These are phyloP conservation scores for Pachliopta kotzebuea DNA, from an alignment of 2,888 invertebrate species.

Conservation along the genomic window DNA sequence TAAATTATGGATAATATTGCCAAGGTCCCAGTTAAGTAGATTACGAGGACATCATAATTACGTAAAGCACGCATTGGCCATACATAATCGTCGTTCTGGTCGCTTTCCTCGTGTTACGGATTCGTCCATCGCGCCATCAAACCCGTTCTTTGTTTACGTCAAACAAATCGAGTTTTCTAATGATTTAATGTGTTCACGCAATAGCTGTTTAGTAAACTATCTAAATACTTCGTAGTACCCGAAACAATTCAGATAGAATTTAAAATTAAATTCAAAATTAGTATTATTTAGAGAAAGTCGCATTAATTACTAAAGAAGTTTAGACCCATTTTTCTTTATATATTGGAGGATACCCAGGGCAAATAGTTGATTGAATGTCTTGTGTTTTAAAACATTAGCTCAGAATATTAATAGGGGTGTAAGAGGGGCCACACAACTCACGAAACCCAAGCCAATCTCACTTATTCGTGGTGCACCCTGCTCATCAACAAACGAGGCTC, in stretches of 20 bases:
- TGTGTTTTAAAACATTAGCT: too few relatives aligned
- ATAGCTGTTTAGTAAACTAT: slow-evolving; percentile 7
- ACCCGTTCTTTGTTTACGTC: slow-evolving; percentile 22
- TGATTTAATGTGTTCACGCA: slow-evolving; percentile 16
- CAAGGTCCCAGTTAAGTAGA: slow-evolving; percentile 39
- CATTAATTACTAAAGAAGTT: too few relatives aligned
- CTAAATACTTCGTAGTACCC: not conserved
- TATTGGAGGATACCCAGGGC: too few relatives aligned
- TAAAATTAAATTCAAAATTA: too few relatives aligned
- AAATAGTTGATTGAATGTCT: too few relatives aligned
- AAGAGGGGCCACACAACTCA: too few relatives aligned
- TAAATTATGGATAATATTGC: slow-evolving; percentile 24
- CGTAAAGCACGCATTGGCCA: slow-evolving; percentile 29
- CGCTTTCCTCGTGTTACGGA: slow-evolving; percentile 23
- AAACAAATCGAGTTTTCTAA: slow-evolving; percentile 17
- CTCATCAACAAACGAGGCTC: too few relatives aligned
- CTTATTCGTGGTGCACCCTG: too few relatives aligned
- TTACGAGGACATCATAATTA: slow-evolving; percentile 35
- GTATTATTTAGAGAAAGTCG: too few relatives aligned
- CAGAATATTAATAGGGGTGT: too few relatives aligned
- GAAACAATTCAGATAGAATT: not conserved
- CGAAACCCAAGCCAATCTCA: too few relatives aligned
- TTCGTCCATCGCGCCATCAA: slow-evolving; percentile 15
- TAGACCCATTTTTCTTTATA: too few relatives aligned
- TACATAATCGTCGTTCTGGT: slow-evolving; percentile 17